phyloP scores from a whole-genome alignment of 2,113 vertebrate genomes.

The Pao palembangensis region DNA sequence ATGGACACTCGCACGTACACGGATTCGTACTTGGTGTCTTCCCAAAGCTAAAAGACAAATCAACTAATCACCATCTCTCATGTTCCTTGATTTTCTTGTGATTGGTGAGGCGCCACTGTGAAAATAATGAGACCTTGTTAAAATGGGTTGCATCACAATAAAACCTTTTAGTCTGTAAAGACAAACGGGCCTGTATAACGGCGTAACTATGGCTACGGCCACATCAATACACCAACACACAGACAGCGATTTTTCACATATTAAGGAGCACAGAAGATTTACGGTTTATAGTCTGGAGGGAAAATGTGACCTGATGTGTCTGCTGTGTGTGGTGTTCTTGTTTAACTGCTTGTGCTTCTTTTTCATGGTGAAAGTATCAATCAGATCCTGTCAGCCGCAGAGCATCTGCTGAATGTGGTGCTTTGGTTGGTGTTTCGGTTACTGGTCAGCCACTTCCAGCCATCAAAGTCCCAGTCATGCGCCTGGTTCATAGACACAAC shows the following conservation, averaged over 20 bases:
- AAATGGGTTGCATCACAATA: background rate
- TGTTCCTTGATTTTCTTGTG: too few relatives aligned
- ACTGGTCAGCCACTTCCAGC: background rate
- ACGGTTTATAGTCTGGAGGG: conserved; percentile 12
- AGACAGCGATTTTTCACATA: conserved; percentile 27
- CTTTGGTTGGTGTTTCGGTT: background rate
- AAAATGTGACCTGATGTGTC: conserved; percentile 28
- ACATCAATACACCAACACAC: conserved; percentile 30
- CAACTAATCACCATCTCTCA: too few relatives aligned
- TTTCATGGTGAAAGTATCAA: too few relatives aligned
- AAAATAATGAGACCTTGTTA: too few relatives aligned
- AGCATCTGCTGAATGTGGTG: background rate
- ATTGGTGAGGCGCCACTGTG: too few relatives aligned
- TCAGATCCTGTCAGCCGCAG: too few relatives aligned
- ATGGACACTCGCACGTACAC: too few relatives aligned
- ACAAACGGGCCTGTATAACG: background rate
- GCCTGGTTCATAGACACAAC: background rate
- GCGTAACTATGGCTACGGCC: conserved; percentile 33
- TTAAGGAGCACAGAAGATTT: background rate
- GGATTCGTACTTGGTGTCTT: too few relatives aligned
- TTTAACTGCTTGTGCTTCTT: background rate
- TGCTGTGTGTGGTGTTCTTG: conserved; percentile 5
- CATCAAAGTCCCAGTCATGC: background rate
- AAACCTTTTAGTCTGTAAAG: conserved; percentile 11
- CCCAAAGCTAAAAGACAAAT: too few relatives aligned